These are phyloP conservation scores for Calephelis nemesis DNA, from an alignment of 1,140 invertebrate species.

Conservation along the genomic window DNA sequence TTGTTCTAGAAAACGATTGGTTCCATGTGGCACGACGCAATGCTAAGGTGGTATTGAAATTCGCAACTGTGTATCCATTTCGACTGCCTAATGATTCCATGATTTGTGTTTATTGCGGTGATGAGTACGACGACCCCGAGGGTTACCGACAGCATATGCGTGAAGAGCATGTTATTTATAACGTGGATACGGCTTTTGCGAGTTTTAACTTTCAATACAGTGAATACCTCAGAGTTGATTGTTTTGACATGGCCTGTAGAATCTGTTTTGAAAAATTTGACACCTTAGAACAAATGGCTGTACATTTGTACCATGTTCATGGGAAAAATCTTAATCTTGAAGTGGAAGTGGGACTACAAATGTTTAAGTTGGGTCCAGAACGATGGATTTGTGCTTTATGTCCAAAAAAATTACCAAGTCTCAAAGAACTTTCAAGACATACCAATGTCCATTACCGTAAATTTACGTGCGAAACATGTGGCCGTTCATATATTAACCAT, in stretches of 20 bases:
- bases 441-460: conserved; percentile 52
- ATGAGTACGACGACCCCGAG: conserved; percentile 45
- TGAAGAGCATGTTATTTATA: conserved; percentile 42
- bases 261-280: conserved; percentile 38
- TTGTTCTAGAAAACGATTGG: conserved; percentile 47
- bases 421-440: conserved; percentile 48
- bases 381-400: conserved; percentile 47
- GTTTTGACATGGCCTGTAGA: conserved; percentile 45
- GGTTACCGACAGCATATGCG: conserved; percentile 48
- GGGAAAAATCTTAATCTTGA: conserved; percentile 39
- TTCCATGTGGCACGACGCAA: conserved; percentile 54
- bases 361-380: conserved; percentile 47
- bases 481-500: conserved; percentile 48
- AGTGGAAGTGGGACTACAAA: conserved; percentile 47
- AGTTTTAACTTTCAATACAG: conserved; percentile 36
- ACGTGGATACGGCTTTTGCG: conserved; percentile 47
- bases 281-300: conserved; percentile 39
- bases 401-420: conserved; percentile 37
- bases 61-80: conserved; percentile 65
- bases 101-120: conserved; percentile 66
- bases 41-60: conserved; percentile 62
- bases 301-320: conserved; percentile 44
- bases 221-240: conserved; percentile 55
- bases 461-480: conserved; percentile 57
- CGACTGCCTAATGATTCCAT: conserved; percentile 50